These are phyloP conservation scores for Cyclopterus lumpus DNA, from an alignment of 2,797 vertebrate species.

Conservation along the genomic window DNA sequence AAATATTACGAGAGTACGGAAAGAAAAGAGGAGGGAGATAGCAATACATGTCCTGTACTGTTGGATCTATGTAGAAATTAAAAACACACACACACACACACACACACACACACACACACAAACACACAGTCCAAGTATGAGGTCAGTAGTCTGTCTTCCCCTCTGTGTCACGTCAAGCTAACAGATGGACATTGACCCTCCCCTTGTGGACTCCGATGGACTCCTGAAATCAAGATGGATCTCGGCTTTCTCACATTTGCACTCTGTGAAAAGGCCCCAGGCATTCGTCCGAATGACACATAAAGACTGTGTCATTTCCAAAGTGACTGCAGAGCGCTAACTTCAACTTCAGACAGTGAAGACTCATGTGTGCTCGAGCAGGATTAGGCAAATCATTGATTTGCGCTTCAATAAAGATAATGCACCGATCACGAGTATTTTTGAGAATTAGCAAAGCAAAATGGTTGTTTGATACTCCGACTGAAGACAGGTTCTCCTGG, in stretches of 20 bases:
- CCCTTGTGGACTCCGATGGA: slow-evolving; percentile 81
- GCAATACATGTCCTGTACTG: slow-evolving; percentile 10
- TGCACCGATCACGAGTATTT: slow-evolving; percentile 55
- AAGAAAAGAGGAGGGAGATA: slow-evolving; percentile 17
- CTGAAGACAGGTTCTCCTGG: slow-evolving; percentile 37
- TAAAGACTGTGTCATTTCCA: slow-evolving; percentile 65
- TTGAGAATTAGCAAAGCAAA: slow-evolving; percentile 58
- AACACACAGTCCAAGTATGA: slow-evolving; percentile 54
- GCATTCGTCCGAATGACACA: slow-evolving; percentile 80
- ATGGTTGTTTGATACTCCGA: slow-evolving; percentile 36
- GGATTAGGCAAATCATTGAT: slow-evolving; percentile 64
- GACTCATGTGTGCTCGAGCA: slow-evolving; percentile 1
- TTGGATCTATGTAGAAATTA: slow-evolving; percentile 29
- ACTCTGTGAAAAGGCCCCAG: slow-evolving; percentile 67
- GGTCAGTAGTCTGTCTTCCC: slow-evolving; percentile 88
- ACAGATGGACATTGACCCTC: slow-evolving; percentile 90
- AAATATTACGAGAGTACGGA: slow-evolving; percentile 45
- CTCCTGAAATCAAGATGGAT: slow-evolving; percentile 90
- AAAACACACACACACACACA: slow-evolving; percentile 20
- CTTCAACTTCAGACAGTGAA: slow-evolving; percentile 33
- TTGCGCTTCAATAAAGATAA: slow-evolving; percentile 51
- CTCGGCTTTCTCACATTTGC: slow-evolving; percentile 75
- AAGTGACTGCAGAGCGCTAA: slow-evolving; percentile 32
- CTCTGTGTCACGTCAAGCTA: slow-evolving; percentile 87
- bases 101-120: neutral